These are phyloP conservation scores for Catagonus wagneri DNA, from an alignment of 2,113 vertebrate species.

Conservation along the genomic window DNA sequence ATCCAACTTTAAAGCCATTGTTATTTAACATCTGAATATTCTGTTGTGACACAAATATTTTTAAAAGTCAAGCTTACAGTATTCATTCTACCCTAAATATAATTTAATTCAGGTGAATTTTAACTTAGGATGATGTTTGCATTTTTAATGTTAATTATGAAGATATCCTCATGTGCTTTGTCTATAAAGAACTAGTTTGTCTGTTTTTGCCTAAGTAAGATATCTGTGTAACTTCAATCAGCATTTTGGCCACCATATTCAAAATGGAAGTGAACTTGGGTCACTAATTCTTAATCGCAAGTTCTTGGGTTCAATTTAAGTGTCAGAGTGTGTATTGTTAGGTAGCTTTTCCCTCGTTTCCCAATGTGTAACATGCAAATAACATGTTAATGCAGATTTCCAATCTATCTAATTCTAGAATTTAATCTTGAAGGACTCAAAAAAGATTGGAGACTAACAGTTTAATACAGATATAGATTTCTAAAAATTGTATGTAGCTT, in stretches of 20 bases:
- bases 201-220: neutral
- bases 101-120: neutral
- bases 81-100: neutral
- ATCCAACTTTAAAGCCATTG: constrained; percentile 8
- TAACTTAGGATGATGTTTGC: neutral
- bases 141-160: neutral
- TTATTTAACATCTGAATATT: constrained; percentile 33
- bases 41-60: neutral
- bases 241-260: neutral
- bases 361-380: neutral
- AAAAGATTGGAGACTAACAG: neutral
- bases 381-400: neutral
- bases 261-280: constrained; percentile 34
- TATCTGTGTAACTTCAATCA: neutral
- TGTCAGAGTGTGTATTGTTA: neutral
- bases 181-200: neutral
- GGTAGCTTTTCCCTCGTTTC: neutral
- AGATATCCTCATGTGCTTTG: neutral
- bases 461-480: neutral
- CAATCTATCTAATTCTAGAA: neutral
- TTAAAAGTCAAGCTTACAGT: neutral
- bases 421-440: neutral
- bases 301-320: neutral
- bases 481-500: neutral
- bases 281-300: neutral